phyloP scores from a whole-genome alignment of 2,888 invertebrate genomes.

The Papilio elwesi region DNA sequence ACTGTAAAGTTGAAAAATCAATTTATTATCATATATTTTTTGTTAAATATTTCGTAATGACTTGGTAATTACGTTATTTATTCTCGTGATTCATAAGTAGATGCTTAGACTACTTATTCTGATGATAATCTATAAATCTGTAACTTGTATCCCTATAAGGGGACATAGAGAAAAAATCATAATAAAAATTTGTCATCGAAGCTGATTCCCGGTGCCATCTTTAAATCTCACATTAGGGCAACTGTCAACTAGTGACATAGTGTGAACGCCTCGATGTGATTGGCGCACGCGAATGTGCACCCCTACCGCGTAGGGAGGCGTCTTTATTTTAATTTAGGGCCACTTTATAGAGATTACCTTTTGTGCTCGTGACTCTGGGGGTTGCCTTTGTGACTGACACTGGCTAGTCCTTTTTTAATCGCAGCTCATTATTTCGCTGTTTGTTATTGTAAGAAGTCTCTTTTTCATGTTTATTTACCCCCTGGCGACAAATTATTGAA shows the following conservation, averaged over 20 bases:
- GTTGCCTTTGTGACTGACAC: slow-evolving; percentile 77
- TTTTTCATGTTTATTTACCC: slow-evolving; percentile 12
- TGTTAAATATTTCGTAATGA: background rate
- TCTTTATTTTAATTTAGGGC: slow-evolving; percentile 68
- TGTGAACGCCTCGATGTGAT: slow-evolving; percentile 54
- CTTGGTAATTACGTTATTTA: background rate
- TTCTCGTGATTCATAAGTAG: background rate
- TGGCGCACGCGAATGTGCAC: slow-evolving; percentile 54
- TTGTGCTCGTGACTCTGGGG: slow-evolving; percentile 78
- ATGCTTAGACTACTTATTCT: background rate
- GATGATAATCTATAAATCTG: background rate
- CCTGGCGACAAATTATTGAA: background rate
- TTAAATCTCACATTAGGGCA: slow-evolving; percentile 60
- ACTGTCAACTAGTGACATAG: slow-evolving; percentile 63
- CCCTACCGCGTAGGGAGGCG: slow-evolving; percentile 58
- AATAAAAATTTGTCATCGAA: slow-evolving; percentile 32
- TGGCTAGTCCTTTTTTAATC: slow-evolving; percentile 75
- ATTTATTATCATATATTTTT: background rate
- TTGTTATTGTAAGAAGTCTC: slow-evolving; percentile 40
- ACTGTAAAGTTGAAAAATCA: background rate
- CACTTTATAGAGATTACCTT: slow-evolving; percentile 81
- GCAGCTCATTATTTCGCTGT: slow-evolving; percentile 59
- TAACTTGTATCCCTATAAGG: background rate
- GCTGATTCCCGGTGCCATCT: slow-evolving; percentile 67
- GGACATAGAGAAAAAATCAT: background rate